Evolutionary conservation across 2,888 invertebrate genomes (phyloP), one percentile per base, ranked within the genome.

Genomic region (Drosophila ustulata): DNA sequence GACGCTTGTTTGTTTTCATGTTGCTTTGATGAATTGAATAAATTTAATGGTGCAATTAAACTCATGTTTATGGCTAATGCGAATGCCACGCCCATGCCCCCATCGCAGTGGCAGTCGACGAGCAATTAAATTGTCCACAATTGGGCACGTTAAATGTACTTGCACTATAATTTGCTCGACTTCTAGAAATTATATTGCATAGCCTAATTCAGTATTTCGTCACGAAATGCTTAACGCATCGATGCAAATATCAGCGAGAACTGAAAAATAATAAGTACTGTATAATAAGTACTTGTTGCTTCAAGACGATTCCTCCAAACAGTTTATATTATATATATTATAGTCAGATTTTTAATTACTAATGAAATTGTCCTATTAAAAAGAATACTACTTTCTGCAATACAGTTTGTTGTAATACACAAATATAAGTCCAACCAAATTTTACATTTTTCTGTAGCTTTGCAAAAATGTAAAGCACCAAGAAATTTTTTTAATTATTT

Each of bases 11-110:
- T 56, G 61, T 70, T 66, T 71, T 70, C 86, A 67, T 80, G 87
- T 73, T 65, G 64, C 61, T 73, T 72, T 77, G 71, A 86, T 82
- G 82, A 86, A 82, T 86, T 88, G 71, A 86, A 86, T 72, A 71
- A 64, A 69, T 71, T 84, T 79, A 72, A 71, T 69, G 75, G 68
- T 64, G 70, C 73, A 89, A 87, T 89, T 87, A 83, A 59, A 69
- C 71, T 23, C 74, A 59, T 88, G 83, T 84, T 86, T 62, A 46
- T 71, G 73, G 75, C 72, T 75, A 86, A 82, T 85, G 71, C 55
- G 75, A 66, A 49, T 62, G 65, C 53, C 67, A 71, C 56, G 76
- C 86, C 37, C n/a, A 4, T n/a, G 2, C 0, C 37, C 82, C 68
- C 45, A 65, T 25, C 45, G 13, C 32, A 57, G 6, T 13, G 5